Evolutionary conservation across 2,113 vertebrate species (phyloP).

Genomic region (Burhinus bistriatus): DNA sequence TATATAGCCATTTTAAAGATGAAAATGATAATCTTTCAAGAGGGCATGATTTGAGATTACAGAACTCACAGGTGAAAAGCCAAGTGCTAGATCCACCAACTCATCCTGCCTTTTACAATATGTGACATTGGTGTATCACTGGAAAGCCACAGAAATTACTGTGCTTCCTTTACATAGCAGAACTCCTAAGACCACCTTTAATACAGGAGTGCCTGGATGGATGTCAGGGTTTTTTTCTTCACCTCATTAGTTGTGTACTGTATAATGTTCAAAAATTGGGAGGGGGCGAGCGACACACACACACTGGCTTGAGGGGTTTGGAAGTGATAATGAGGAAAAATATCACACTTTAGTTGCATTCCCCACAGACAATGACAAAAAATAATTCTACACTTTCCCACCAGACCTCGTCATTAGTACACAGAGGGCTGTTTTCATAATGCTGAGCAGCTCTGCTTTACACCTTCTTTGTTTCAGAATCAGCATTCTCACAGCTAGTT

Average conservation of each 20-base stretch:
- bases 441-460: background rate
- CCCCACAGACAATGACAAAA: background rate
- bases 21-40: background rate
- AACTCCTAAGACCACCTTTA: background rate
- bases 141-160: background rate
- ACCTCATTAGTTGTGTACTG: background rate
- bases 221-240: background rate
- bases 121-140: background rate
- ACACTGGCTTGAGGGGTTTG: background rate
- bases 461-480: background rate
- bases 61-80: background rate
- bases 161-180: background rate
- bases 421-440: background rate
- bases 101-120: background rate
- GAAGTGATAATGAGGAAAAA: conserved; percentile 8
- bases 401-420: background rate
- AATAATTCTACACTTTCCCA: background rate
- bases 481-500: background rate
- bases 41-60: background rate
- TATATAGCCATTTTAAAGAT: background rate
- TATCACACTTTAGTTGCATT: background rate
- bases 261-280: background rate
- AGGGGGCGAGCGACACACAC: accelerated
- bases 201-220: background rate
- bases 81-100: background rate